Evolutionary conservation across 2,888 invertebrate species (phyloP), one percentile per base, ranked within the genome.

Genomic region (Latrodectus elegans): DNA sequence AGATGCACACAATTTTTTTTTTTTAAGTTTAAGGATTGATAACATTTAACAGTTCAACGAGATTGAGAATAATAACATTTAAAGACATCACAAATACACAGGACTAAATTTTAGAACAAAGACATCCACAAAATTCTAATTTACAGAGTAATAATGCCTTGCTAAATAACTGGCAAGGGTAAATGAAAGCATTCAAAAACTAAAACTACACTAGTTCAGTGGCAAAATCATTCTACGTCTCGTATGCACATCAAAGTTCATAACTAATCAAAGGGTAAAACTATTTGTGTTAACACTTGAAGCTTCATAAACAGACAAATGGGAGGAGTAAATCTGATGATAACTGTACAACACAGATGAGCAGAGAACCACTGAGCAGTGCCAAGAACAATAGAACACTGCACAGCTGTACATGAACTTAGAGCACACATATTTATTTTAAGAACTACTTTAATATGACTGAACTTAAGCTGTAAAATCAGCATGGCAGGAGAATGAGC

Each of bases 401-500:
- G 60, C 60, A 60, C 60, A 12, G n/a, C 60, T 60, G 12, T 12
- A 60, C 6, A 60, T 60, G n/a, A 60, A 55, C 12, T 15, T 15
- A 12, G 60, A 60, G 60, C 55, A 55, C 38, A 60, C 12, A 60
- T n/a, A 60, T 60, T 60, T 60, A 60, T 6, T 60, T 60, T 55
- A 60, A 15, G 14, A 15, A 60, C 60, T 60, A 60, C 60, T 60
- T 60, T 60, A 12, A 60, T 15, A 38, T 38, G n/a, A 60, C 60
- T 60, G 60, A 60, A 60, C 60, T 60, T 12, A 60, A 60, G 60
- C 60, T 60, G 60, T 60, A n/a, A 60, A 60, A 60, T 60, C 60
- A 60, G 60, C 60, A 60, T n/a, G 60, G 60, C 60, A 60, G 60
- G 60, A 60, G n/a, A 60, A 60, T 60, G 60, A 60, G 60, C 60